phyloP scores from a whole-genome alignment of 2,888 invertebrate species.

The Cephus pygmeus region DNA sequence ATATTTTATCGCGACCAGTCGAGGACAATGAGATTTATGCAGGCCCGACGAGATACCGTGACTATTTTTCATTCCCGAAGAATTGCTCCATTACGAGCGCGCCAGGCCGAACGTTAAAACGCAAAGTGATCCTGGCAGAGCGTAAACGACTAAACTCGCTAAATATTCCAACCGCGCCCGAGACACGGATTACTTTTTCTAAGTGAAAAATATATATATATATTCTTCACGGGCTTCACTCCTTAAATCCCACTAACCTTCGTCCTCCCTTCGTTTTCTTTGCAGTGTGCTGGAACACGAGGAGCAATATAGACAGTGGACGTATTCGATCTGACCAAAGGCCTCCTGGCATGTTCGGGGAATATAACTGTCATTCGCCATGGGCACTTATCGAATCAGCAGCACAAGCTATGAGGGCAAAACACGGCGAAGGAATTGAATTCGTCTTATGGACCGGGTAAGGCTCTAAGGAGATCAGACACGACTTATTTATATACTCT shows the following conservation, averaged over 20 bases:
- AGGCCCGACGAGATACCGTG: background rate
- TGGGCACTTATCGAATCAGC: slow-evolving; percentile 90
- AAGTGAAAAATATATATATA: background rate
- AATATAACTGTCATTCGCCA: slow-evolving; percentile 90
- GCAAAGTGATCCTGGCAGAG: background rate
- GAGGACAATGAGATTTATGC: background rate
- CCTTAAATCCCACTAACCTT: background rate
- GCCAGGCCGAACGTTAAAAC: background rate
- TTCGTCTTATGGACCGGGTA: slow-evolving; percentile 96
- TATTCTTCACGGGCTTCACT: background rate
- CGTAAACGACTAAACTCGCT: background rate
- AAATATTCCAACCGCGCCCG: background rate
- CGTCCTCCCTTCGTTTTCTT: slow-evolving; percentile 12
- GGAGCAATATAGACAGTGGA: slow-evolving; percentile 64
- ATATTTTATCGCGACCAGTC: background rate
- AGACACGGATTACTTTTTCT: background rate
- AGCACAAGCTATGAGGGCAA: slow-evolving; percentile 85
- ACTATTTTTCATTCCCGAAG: background rate
- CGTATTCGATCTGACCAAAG: slow-evolving; percentile 67
- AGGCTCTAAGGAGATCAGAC: slow-evolving; percentile 53
- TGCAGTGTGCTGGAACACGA: slow-evolving; percentile 73
- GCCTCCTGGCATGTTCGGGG: slow-evolving; percentile 79
- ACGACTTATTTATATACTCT: background rate
- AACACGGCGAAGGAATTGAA: slow-evolving; percentile 88
- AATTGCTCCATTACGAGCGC: background rate